Evolutionary conservation across 2,113 vertebrate species (phyloP), one percentile per base, ranked within the genome.

Genomic region (Cephalopholis sonnerati): DNA sequence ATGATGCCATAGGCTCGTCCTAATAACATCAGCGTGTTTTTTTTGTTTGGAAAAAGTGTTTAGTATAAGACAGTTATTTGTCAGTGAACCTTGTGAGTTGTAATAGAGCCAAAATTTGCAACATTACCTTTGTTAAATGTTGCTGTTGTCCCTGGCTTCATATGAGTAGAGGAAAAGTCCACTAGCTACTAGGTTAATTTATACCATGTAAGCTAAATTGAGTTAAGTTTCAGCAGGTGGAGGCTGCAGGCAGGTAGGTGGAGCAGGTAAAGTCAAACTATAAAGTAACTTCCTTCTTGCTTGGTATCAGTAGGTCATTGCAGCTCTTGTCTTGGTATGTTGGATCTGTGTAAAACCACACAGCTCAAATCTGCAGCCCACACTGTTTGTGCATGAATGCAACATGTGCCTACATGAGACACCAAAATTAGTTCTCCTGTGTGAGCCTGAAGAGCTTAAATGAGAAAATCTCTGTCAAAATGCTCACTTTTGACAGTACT

Each of bases 331-430:
- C 18, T 44, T n/a, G 3, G 10, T 48, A 3, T 63, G 62, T 51
- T 81, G 69, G 39, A 73, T 53, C 18, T 57, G n/a, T 58, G 24
- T 41, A 63, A 81, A 81, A 36, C 17, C 10, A 20, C 24, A 5
- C 16, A 2, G 25, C 25, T 64, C 29, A 50, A 44, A 64, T 62
- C n/a, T 75, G 18, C 57, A 74, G 27, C 63, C 55, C 64, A 62
- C 46, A 44, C n/a, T 18, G 54, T 74, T 36, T 50, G 27, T 73
- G 78, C 51, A 57, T 46, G 7, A 39, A 58, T 74, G 62, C 54
- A 61, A 61, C 70, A 81, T 53, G 53, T 36, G 79, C 54, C 53
- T n/a, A 50, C 61, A 74, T 53, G 29, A 74, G 32, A 59, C 15
- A 20, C 7, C 25, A 20, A 20, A 27, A 25, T 6, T 2, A 13